Evolutionary conservation across 2,888 invertebrate genomes (phyloP).

Genomic region (Platypus cylindrus): DNA sequence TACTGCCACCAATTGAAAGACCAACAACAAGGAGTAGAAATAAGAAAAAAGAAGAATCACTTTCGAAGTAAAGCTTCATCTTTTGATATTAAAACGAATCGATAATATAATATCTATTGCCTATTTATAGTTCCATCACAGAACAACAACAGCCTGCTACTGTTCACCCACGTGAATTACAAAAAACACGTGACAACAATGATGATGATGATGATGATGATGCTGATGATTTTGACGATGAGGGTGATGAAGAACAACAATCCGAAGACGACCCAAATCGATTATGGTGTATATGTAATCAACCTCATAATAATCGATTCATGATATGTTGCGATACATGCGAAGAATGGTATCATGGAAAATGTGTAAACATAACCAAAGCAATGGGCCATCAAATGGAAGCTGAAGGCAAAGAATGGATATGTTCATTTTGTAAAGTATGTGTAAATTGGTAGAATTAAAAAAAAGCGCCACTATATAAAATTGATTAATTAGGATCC

Average conservation of each 20-base stretch:
- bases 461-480: not conserved
- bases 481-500: conserved; percentile 22
- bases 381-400: conserved; percentile 89
- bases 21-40: conserved; percentile 69
- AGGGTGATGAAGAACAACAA: conserved; percentile 41
- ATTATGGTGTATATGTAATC: conserved; percentile 90
- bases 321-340: conserved; percentile 97
- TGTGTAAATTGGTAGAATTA: conserved; percentile 13
- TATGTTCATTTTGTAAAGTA: conserved; percentile 73
- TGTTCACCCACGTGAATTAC: too few species aligned
- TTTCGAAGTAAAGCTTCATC: too few species aligned
- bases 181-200: too few species aligned
- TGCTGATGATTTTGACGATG: conserved; percentile 31
- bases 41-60: conserved; percentile 20
- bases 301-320: conserved; percentile 89
- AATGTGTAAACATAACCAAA: conserved; percentile 87
- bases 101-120: too few species aligned
- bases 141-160: too few species aligned
- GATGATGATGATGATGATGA: conserved; percentile 34
- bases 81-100: too few species aligned
- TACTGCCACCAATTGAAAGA: conserved; percentile 69
- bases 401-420: conserved; percentile 75
- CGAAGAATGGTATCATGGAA: conserved; percentile 97
- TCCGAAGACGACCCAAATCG: conserved; percentile 91
- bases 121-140: too few species aligned